A percentile compares a stretch with the other conserved stretches of the same genome.
Conservation (phyloP, 2,797 vertebrate genomes). For the Acrocephalus scirpaceus region DNA sequence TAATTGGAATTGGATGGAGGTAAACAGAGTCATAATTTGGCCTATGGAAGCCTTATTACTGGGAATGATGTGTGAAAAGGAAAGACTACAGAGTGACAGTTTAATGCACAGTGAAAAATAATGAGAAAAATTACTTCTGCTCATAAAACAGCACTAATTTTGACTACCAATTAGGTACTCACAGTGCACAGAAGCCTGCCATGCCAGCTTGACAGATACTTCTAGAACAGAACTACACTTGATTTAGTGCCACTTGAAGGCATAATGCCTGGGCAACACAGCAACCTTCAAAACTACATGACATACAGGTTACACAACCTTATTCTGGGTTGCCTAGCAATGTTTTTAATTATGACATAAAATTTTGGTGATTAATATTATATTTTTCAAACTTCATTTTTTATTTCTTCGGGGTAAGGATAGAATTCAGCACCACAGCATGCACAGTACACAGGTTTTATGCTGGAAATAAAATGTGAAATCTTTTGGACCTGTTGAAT, state of each 20-base stretch:
- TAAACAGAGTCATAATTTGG: not conserved
- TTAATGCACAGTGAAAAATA: not conserved
- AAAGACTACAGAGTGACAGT: not conserved
- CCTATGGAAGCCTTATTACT: not conserved
- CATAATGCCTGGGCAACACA: not conserved
- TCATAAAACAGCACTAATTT: constrained; percentile 7
- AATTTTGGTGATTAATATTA: not conserved
- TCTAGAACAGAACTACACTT: not conserved
- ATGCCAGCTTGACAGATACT: not conserved
- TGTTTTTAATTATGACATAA: not conserved
- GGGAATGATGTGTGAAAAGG: not conserved
- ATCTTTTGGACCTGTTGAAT: not conserved
- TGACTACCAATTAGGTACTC: not conserved
- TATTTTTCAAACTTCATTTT: not conserved
- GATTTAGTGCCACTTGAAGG: not conserved
- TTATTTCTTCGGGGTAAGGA: not conserved
- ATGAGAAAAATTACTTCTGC: constrained; percentile 5
- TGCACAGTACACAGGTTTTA: not conserved
- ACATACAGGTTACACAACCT: not conserved
- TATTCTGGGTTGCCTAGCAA: not conserved
- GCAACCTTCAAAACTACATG: not conserved
- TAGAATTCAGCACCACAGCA: not conserved
- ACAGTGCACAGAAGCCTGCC: not conserved
- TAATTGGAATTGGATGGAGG: not conserved
- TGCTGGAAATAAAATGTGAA: not conserved